These are phyloP conservation scores for Hemibagrus wyckioides DNA, from an alignment of 2,113 vertebrate species.

Conservation along the genomic window DNA sequence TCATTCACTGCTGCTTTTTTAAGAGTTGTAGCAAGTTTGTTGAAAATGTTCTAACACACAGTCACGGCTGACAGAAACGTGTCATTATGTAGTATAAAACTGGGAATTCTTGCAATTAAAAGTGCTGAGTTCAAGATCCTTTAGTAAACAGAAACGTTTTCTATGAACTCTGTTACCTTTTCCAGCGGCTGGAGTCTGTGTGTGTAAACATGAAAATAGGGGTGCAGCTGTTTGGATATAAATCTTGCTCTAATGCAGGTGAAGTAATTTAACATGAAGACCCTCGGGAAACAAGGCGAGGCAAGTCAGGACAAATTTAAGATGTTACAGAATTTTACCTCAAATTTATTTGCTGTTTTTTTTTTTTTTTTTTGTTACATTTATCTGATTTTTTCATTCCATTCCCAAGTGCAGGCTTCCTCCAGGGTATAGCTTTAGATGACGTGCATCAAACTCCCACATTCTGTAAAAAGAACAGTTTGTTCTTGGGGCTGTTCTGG, in stretches of 20 bases:
- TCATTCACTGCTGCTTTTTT: not conserved
- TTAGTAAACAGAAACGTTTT: not conserved
- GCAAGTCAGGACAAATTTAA: slow-evolving; percentile 34
- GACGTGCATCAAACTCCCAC: slow-evolving; percentile 8
- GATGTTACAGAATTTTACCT: not conserved
- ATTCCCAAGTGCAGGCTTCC: slow-evolving; percentile 8
- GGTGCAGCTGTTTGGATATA: slow-evolving; percentile 4
- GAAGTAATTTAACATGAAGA: slow-evolving; percentile 17
- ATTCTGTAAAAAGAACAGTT: slow-evolving; percentile 43
- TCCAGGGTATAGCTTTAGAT: slow-evolving; percentile 30
- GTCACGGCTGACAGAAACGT: not conserved
- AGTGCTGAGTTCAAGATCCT: not conserved
- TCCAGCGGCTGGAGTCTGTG: not conserved
- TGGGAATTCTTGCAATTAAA: not conserved
- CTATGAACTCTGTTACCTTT: slow-evolving; percentile 30
- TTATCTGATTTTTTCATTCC: not conserved
- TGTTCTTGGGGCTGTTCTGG: slow-evolving; percentile 28
- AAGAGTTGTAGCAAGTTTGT: not conserved
- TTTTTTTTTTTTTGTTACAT: not conserved
- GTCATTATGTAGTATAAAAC: not conserved
- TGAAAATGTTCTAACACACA: not conserved
- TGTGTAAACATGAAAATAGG: slow-evolving; percentile 21
- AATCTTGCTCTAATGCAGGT: slow-evolving; percentile 21
- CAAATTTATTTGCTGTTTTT: slow-evolving; percentile 16
- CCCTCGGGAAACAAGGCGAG: slow-evolving; percentile 28